These are phyloP conservation scores for Cremastobaeus sp. DNA, from an alignment of 2,888 invertebrate species.

Conservation along the genomic window DNA sequence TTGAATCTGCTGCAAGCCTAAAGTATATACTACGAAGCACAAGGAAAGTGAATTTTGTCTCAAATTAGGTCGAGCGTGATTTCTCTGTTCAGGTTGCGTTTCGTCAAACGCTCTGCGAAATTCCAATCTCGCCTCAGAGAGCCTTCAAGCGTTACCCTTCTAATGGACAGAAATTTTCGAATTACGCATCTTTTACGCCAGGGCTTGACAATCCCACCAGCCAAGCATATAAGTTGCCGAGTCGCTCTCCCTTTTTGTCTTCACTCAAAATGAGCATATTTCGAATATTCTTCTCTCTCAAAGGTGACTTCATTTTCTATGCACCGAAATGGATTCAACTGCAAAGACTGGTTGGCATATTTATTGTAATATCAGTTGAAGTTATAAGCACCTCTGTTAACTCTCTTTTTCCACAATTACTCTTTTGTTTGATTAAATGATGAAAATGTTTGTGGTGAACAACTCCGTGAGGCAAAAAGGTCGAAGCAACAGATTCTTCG, in stretches of 20 bases:
- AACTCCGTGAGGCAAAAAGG: background rate
- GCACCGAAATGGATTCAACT: background rate
- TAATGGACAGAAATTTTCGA: conserved; percentile 45
- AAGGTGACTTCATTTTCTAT: background rate
- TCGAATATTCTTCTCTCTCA: background rate
- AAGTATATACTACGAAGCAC: conserved; percentile 37
- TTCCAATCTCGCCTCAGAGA: conserved; percentile 37
- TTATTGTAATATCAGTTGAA: no score
- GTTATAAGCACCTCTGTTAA: background rate
- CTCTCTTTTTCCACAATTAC: background rate
- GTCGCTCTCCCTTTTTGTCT: background rate
- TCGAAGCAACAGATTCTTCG: conserved; percentile 18
- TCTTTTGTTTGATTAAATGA: background rate
- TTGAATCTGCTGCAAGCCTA: conserved; percentile 34
- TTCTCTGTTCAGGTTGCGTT: conserved; percentile 35
- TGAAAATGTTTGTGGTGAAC: conserved; percentile 10
- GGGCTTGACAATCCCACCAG: conserved; percentile 11
- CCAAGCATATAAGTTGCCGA: background rate
- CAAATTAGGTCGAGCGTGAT: conserved; percentile 52
- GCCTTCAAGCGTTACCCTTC: conserved; percentile 44
- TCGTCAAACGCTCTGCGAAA: conserved; percentile 50
- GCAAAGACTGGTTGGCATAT: no score
- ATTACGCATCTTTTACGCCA: conserved; percentile 38
- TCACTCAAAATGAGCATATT: background rate
- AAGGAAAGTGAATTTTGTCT: conserved; percentile 37